Conservation (phyloP, 2,888 invertebrate genomes). For the Mesorhabditis sp. region DNA sequence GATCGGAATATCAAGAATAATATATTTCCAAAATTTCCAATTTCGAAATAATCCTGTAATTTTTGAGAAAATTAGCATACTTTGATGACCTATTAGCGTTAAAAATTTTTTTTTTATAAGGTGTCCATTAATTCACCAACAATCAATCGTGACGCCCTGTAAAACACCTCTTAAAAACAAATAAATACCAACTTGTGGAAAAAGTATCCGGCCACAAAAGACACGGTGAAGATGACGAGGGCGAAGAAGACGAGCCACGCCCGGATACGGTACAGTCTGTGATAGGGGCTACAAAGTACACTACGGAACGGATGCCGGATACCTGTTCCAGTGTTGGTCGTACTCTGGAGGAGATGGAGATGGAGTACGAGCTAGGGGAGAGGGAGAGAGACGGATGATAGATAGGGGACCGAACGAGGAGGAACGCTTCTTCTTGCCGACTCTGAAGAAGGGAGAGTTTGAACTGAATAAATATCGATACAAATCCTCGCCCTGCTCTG, state of each 20-base stretch:
- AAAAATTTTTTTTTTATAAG: no score
- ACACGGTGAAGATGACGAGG: not conserved
- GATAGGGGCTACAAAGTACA: not conserved
- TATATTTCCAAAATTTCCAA: no score
- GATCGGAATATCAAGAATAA: no score
- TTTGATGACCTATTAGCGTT: no score
- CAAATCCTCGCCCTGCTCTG: no score
- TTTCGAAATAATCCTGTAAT: no score
- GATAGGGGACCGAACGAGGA: constrained; percentile 45
- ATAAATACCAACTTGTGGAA: constrained; percentile 1
- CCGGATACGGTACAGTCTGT: not conserved
- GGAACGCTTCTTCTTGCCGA: constrained; percentile 35
- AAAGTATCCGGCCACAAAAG: constrained; percentile 7
- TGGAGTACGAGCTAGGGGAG: constrained; percentile 39
- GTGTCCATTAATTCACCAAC: no score
- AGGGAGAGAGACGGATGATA: constrained; percentile 44
- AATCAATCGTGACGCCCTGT: not conserved
- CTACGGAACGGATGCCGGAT: not conserved
- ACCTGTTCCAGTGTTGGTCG: constrained; percentile 13
- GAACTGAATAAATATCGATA: no score
- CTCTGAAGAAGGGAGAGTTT: not conserved
- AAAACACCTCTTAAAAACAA: not conserved
- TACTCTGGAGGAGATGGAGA: constrained; percentile 41
- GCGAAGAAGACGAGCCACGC: not conserved
- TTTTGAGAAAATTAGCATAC: no score